phyloP scores from a whole-genome alignment of 2,888 invertebrate species.

The Sympetrum striolatum region DNA sequence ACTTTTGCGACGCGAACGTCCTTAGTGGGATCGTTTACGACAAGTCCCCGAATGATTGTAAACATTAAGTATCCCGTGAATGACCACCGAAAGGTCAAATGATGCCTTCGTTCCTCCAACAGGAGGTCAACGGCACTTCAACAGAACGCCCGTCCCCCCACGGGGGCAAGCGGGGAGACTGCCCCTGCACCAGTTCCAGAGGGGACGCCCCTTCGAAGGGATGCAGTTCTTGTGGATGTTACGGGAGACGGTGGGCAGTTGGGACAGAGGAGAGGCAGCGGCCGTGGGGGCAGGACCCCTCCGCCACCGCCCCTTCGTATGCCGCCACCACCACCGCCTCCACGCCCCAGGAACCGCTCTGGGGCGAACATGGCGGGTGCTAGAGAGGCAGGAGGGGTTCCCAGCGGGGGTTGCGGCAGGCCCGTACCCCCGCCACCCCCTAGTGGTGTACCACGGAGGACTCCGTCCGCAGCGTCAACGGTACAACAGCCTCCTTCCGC shows the following conservation, averaged over 20 bases:
- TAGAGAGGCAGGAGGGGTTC: background rate
- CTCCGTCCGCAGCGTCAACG: background rate
- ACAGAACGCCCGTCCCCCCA: background rate
- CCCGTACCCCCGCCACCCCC: background rate
- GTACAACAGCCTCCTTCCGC: background rate
- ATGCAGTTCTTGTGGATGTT: background rate
- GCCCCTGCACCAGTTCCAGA: background rate
- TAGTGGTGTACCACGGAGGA: background rate
- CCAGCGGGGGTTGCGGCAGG: background rate
- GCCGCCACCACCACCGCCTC: conserved; percentile 50
- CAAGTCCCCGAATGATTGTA: no score
- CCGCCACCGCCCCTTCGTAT: conserved; percentile 61
- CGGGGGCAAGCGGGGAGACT: background rate
- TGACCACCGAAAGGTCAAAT: background rate
- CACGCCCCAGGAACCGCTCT: conserved; percentile 56
- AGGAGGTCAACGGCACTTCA: background rate
- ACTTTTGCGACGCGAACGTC: no score
- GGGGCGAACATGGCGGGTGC: background rate
- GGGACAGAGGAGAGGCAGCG: conserved; percentile 43
- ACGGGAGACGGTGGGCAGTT: background rate
- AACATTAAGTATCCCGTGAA: no score
- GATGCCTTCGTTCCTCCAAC: background rate
- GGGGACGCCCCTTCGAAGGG: background rate
- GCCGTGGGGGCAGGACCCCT: conserved; percentile 50
- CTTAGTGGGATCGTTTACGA: no score